Percentiles rank a stretch among this genome's conserved stretches.
phyloP scores from a whole-genome alignment of 2,888 invertebrate genomes.

The Rhingia rostrata region DNA sequence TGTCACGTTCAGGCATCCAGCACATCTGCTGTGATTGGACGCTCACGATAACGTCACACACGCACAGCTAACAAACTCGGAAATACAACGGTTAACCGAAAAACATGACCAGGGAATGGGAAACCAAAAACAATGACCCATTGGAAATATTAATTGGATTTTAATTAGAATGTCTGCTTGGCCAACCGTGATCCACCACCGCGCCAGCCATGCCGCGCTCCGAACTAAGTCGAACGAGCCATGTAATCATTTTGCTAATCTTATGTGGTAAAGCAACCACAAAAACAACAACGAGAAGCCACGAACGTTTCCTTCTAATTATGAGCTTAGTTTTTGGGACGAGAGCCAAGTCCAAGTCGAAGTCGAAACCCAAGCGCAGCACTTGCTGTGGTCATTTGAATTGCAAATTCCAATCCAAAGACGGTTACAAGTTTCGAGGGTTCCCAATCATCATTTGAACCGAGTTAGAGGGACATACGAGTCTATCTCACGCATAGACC shows the following conservation, averaged over 20 bases:
- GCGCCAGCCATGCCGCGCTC: constrained; percentile 17
- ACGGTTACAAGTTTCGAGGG: constrained; percentile 13
- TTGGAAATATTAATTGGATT: constrained; percentile 73
- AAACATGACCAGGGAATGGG: constrained; percentile 19
- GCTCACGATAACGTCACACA: constrained; percentile 62
- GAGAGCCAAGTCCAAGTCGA: background rate
- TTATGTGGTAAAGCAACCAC: constrained; percentile 58
- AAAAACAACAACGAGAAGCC: constrained; percentile 26
- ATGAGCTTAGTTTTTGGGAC: constrained; percentile 4
- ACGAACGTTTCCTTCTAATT: constrained; percentile 41
- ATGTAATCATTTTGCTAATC: constrained; percentile 72
- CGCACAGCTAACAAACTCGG: constrained; percentile 35
- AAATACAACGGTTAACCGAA: constrained; percentile 10
- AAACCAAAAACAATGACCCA: constrained; percentile 68
- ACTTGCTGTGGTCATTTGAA: constrained; percentile 59
- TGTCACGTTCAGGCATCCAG: constrained; percentile 56
- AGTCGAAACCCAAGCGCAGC: background rate
- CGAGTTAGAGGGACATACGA: background rate
- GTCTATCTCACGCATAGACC: constrained; percentile 35
- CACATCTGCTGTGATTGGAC: constrained; percentile 64
- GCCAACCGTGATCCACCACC: constrained; percentile 47
- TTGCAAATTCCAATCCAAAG: constrained; percentile 62
- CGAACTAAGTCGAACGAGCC: constrained; percentile 66
- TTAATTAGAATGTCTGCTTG: constrained; percentile 69
- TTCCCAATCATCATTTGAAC: constrained; percentile 38